Conservation (phyloP, 2,888 invertebrate genomes). For the Cheilosia vulpina region DNA sequence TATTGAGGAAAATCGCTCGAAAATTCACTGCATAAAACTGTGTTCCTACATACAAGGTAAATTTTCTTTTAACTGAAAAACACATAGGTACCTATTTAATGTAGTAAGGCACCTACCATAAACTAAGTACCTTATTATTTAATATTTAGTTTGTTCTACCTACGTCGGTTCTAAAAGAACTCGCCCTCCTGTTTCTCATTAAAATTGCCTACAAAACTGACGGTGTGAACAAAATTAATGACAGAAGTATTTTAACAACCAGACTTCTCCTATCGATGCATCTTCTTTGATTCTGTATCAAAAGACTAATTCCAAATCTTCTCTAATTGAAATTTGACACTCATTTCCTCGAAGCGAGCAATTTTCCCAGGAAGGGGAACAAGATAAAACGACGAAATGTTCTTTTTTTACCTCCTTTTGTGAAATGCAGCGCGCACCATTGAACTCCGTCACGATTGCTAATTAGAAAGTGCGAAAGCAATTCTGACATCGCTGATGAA, state of each 20-base stretch:
- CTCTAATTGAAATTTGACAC: slow-evolving; percentile 71
- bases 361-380: slow-evolving; percentile 32
- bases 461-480: slow-evolving; percentile 72
- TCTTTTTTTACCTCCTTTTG: background rate
- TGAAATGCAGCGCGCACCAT: slow-evolving; percentile 37
- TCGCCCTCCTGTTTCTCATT: too few relatives aligned
- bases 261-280: slow-evolving; percentile 44
- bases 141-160: too few relatives aligned
- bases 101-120: too few relatives aligned
- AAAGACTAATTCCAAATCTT: slow-evolving; percentile 63
- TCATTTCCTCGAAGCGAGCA: slow-evolving; percentile 61
- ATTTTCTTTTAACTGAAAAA: too few relatives aligned
- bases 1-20: too few relatives aligned
- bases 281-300: slow-evolving; percentile 45
- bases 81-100: too few relatives aligned
- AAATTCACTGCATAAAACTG: too few relatives aligned
- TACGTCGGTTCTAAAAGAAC: too few relatives aligned
- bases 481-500: slow-evolving; percentile 10
- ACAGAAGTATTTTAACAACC: slow-evolving; percentile 5
- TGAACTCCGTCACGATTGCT: slow-evolving; percentile 47
- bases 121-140: too few relatives aligned
- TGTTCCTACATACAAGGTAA: too few relatives aligned
- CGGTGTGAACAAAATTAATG: slow-evolving; percentile 8
- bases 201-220: background rate
- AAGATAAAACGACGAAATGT: slow-evolving; percentile 12